Evolutionary conservation across 2,797 vertebrate species (phyloP), one percentile per base, ranked within the genome.

Genomic region (Myiothlypis chrysogaster): DNA sequence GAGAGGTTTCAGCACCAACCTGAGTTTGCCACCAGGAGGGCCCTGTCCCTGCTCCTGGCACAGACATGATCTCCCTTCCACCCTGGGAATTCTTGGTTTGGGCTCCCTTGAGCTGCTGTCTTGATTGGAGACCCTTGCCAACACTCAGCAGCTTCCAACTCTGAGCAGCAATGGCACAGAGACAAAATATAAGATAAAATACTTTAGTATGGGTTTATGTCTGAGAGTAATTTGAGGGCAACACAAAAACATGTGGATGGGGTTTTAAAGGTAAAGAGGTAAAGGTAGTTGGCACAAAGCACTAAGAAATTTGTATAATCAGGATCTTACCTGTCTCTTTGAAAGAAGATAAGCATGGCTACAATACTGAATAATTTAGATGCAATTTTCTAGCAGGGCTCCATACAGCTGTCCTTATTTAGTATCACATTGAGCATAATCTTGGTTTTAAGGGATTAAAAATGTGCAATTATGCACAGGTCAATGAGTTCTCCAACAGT

Each of bases 361-460:
- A 88, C 50, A 72, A 20, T 46, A 41, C 39, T 79, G 57, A 95
- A 94, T 82, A 91, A 96, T 95, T 94, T 79, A 94, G 70, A 88
- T 59, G 59, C 63, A 86, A 79, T 92, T 95, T 93, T 69, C 91
- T 84, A 90, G 63, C 28, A 5, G 22, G 46, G 20, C 50, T 87
- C 61, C 64, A 68, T 25, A 69, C 24, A 91, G 55, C 60, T 86
- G 68, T 88, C 72, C 84, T 77, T 83, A 72, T 76, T 88, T 81
- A 79, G 43, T 78, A 84, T 43, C 78, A 75, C 70, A 77, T 32
- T 56, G 61, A 84, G 63, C 34, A 70, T 56, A 84, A 91, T 35
- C 39, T 70, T 0, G 0, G 44, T 81, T 2, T 91, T 90, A 83
- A 79, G 71, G 56, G 93, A 90, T 89, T 86, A 55, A 53, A 76